phyloP scores from a whole-genome alignment of 2,113 vertebrate genomes.

The Neomonachus schauinslandi region DNA sequence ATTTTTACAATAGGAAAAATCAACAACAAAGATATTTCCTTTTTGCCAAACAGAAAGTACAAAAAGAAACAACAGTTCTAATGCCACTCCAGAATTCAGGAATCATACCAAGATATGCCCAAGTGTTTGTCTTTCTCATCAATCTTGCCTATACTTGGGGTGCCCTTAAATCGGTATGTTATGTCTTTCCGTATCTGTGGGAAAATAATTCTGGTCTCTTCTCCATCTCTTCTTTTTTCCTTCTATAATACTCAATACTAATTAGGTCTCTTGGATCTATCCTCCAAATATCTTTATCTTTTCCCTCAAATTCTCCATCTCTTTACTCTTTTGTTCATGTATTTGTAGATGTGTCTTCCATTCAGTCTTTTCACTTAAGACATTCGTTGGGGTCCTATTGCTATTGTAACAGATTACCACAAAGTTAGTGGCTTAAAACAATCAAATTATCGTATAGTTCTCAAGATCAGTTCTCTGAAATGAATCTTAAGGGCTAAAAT shows the following conservation, averaged over 20 bases:
- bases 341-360: background rate
- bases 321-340: background rate
- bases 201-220: background rate
- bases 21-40: background rate
- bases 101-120: background rate
- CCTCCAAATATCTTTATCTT: background rate
- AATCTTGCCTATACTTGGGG: background rate
- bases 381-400: background rate
- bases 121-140: background rate
- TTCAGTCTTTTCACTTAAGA: background rate
- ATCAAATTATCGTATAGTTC: background rate
- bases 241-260: background rate
- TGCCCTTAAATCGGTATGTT: background rate
- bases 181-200: background rate
- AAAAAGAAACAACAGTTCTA: background rate
- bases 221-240: background rate
- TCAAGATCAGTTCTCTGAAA: background rate
- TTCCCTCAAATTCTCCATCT: background rate
- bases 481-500: background rate
- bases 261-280: background rate
- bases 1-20: background rate
- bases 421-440: background rate
- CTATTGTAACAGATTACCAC: background rate
- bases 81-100: background rate
- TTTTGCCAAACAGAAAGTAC: background rate